Percentiles rank a stretch among this genome's conserved stretches.
Conservation (phyloP, 2,888 invertebrate genomes). For the Heliothis peltigera region DNA sequence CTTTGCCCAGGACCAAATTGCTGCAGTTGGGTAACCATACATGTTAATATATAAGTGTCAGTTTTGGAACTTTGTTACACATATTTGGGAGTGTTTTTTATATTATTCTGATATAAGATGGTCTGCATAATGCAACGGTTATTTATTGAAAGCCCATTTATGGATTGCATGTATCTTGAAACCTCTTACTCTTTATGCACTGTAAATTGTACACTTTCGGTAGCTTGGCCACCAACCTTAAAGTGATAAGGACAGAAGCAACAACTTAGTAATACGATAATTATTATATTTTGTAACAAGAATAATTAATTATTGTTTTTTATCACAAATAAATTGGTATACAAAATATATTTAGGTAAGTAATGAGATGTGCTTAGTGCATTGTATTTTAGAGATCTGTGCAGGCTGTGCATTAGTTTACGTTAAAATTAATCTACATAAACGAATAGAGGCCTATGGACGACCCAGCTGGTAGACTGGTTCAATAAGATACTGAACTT, state of each 20-base stretch:
- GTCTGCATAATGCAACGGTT: too few species aligned
- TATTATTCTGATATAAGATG: too few species aligned
- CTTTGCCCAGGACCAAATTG: neutral
- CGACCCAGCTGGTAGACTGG: neutral
- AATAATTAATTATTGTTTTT: slow-evolving; percentile 36
- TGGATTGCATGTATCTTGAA: neutral
- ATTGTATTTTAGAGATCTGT: slow-evolving; percentile 37
- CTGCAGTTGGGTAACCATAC: neutral
- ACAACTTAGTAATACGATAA: slow-evolving; percentile 31
- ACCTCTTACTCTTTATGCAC: neutral
- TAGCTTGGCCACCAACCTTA: slow-evolving; percentile 38
- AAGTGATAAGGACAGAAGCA: slow-evolving; percentile 38
- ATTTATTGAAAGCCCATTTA: too few species aligned
- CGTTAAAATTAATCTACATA: slow-evolving; percentile 9
- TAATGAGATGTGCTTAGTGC: slow-evolving; percentile 51
- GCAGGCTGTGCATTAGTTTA: slow-evolving; percentile 41
- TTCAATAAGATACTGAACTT: too few species aligned
- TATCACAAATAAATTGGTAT: slow-evolving; percentile 51
- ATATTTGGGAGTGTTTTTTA: too few species aligned
- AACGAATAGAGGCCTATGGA: slow-evolving; percentile 22
- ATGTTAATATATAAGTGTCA: too few species aligned
- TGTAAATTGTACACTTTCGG: slow-evolving; percentile 10
- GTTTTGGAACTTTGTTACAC: too few species aligned
- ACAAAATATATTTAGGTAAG: slow-evolving; percentile 52
- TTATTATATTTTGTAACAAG: slow-evolving; percentile 40